Percentiles rank a stretch among this genome's conserved stretches.
Conservation (phyloP, 2,113 vertebrate species). For the Siniperca knerii region DNA sequence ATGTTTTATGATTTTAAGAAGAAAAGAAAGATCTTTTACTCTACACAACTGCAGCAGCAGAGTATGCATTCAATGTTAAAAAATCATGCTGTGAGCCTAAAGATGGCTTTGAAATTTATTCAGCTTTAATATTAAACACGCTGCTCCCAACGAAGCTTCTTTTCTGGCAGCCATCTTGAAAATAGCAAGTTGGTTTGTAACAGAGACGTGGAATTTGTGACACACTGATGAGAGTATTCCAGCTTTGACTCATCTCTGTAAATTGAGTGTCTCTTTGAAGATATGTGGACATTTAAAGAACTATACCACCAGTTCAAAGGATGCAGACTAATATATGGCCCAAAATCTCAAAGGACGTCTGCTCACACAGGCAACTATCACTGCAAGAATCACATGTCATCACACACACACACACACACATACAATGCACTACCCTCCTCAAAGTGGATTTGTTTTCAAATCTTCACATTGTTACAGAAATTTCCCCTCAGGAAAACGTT, state of each 20-base stretch:
- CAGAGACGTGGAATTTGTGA: slow-evolving; percentile 75
- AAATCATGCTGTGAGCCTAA: background rate
- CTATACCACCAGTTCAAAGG: slow-evolving; percentile 38
- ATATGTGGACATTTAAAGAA: slow-evolving; percentile 67
- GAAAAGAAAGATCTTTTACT: background rate
- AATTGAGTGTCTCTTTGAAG: slow-evolving; percentile 72
- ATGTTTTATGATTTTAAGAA: background rate
- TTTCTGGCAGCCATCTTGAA: slow-evolving; percentile 58
- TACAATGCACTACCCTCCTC: background rate
- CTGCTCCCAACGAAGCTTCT: background rate
- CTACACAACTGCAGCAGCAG: background rate
- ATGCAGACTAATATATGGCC: slow-evolving; percentile 29
- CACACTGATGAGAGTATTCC: slow-evolving; percentile 60
- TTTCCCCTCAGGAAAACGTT: slow-evolving; percentile 19
- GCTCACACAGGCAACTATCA: slow-evolving; percentile 1
- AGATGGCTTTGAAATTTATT: background rate
- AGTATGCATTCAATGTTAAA: background rate
- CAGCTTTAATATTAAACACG: background rate
- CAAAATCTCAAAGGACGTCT: background rate
- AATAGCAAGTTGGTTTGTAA: slow-evolving; percentile 73
- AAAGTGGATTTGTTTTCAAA: slow-evolving; percentile 27
- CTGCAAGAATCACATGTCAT: slow-evolving; percentile 5
- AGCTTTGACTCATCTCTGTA: slow-evolving; percentile 64
- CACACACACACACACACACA: background rate
- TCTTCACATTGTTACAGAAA: slow-evolving; percentile 39